Percentiles rank a stretch among this genome's conserved stretches.
Conservation (phyloP, 2,888 invertebrate genomes). For the Dynastes hyllus region DNA sequence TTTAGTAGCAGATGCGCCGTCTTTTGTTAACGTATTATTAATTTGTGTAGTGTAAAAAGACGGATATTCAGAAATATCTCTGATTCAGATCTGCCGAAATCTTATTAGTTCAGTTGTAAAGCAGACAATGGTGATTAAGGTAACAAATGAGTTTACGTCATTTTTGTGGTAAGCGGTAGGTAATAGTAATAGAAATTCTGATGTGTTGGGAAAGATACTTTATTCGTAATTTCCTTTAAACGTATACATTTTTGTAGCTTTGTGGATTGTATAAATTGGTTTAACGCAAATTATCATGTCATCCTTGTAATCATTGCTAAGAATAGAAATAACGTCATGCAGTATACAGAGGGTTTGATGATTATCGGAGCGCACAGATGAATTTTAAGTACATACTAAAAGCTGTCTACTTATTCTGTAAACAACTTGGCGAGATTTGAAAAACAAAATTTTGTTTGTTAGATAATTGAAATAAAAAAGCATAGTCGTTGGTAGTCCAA, state of each 20-base stretch:
- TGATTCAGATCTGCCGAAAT: conserved; percentile 27
- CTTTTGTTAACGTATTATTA: conserved; percentile 1
- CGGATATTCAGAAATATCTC: conserved; percentile 29
- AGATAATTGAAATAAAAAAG: too few species aligned
- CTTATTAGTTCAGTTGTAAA: conserved; percentile 8
- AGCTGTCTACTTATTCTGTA: too few species aligned
- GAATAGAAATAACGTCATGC: background rate
- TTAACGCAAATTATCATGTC: background rate
- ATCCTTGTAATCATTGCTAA: background rate
- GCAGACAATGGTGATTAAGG: conserved; percentile 14
- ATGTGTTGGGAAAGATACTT: background rate
- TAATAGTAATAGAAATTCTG: background rate
- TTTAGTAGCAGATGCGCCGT: background rate
- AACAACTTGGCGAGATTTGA: too few species aligned
- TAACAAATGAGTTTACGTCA: background rate
- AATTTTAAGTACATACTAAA: too few species aligned
- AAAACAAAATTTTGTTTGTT: too few species aligned
- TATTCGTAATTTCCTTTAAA: background rate
- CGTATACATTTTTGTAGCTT: background rate
- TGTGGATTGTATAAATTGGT: background rate
- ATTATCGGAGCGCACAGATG: too few species aligned
- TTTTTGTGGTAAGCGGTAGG: background rate
- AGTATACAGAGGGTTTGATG: background rate
- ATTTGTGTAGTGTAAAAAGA: conserved; percentile 3
- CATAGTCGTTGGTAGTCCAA: too few species aligned